phyloP scores from a whole-genome alignment of 2,888 invertebrate genomes.

The Pilophorus perplexus region DNA sequence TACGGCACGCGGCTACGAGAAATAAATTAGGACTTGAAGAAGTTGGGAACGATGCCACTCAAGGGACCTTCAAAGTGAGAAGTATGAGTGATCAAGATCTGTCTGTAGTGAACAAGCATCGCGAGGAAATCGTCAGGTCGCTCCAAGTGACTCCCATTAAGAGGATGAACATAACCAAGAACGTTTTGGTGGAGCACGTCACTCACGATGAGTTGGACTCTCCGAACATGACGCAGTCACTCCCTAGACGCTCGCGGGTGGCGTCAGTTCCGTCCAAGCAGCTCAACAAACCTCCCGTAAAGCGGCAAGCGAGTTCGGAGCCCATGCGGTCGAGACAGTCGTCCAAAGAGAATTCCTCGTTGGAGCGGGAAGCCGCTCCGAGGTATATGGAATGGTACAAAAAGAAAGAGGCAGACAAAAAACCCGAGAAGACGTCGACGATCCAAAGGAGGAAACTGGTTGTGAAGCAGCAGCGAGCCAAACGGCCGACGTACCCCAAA shows the following conservation, averaged over 20 bases:
- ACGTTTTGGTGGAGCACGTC: conserved; percentile 42
- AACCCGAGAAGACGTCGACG: background rate
- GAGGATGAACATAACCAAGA: conserved; percentile 43
- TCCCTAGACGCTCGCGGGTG: conserved; percentile 3
- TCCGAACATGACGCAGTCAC: conserved; percentile 4
- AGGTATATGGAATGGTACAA: conserved; percentile 77
- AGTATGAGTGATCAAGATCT: conserved; percentile 44
- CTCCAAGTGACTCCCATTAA: conserved; percentile 44
- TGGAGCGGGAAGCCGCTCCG: conserved; percentile 55
- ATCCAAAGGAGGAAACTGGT: background rate
- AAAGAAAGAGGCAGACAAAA: conserved; percentile 36
- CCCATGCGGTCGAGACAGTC: conserved; percentile 28
- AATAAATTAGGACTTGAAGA: conserved; percentile 27
- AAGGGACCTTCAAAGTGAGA: conserved; percentile 21
- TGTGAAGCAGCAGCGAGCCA: conserved; percentile 14
- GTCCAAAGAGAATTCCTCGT: conserved; percentile 13
- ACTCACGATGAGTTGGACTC: conserved; percentile 34
- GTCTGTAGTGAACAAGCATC: conserved; percentile 14
- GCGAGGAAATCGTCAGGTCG: conserved; percentile 37
- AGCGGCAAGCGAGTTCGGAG: conserved; percentile 30
- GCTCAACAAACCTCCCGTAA: background rate
- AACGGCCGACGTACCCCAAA: conserved; percentile 8
- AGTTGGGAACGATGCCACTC: background rate
- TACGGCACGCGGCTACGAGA: conserved; percentile 41
- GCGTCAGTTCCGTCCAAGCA: conserved; percentile 29